Base-by-base conservation (phyloP, 2,888 invertebrate species). In the Aelia acuminata region DNA sequence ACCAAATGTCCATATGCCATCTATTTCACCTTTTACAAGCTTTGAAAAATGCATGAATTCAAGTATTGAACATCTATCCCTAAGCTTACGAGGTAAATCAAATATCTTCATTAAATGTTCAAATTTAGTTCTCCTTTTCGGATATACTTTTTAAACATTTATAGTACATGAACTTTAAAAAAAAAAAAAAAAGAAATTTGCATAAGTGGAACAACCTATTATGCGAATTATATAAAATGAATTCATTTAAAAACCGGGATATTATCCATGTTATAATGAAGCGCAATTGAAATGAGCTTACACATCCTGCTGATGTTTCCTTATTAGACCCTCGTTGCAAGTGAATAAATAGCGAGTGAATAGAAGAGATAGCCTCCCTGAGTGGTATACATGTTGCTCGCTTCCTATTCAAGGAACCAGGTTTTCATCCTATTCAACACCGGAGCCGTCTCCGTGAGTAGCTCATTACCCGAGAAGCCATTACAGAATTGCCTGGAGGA, bases 391-490 rank as follows among this genome's bases (percentile, higher is more conserved):
- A 80, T 80, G 75, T 75, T 75, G 80, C 39, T 39, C 4, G 18
- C 39, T 39, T 3, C 7, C 80, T 80, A 80, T 80, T 80, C 80
- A 80, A 35, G 63, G 35, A 15, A 43, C 43, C 43, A n/a, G 43
- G 80, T 80, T 80, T 47, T 80, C 43, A 80, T 80, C 43, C 80
- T 43, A 80, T 80, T 80, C 80, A 80, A n/a, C n/a, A n/a, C 3
- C 43, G 3, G 18, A 43, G 39, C 43, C 43, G 80, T 47, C 80
- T 80, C 35, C 43, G 26, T 80, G 80, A 80, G 80, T 80, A 80
- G 80, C 80, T 80, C 80, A 80, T 80, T 80, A 80, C n/a, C 4
- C n/a, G 80, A 39, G 43, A 80, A 80, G 80, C 80, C 80, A 80
- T 80, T 80, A 80, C 80, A 80, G 43, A 80, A 80, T 80, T 80